A percentile compares a stretch with the other conserved stretches of the same genome.
Conservation (phyloP, 2,888 invertebrate species). For the Leptogaster cylindrica region DNA sequence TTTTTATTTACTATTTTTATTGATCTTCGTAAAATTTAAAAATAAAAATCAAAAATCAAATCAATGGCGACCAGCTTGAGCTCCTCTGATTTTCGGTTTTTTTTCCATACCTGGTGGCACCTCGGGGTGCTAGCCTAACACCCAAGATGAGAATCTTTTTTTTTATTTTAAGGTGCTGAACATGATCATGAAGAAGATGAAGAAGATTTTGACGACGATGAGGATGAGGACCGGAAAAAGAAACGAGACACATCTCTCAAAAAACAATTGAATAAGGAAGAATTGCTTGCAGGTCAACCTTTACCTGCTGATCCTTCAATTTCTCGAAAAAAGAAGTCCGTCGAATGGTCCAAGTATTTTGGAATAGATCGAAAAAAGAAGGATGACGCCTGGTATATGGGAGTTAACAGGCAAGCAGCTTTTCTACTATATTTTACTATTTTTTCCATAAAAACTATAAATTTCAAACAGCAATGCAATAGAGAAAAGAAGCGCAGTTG, state of each 20-base stretch:
- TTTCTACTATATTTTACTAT: background rate
- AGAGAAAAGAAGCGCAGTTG: slow-evolving; percentile 57
- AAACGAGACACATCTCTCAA: slow-evolving; percentile 56
- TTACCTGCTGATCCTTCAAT: slow-evolving; percentile 63
- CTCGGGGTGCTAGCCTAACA: too few relatives aligned
- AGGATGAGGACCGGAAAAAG: slow-evolving; percentile 62
- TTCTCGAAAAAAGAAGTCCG: slow-evolving; percentile 75
- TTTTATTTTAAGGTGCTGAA: too few relatives aligned
- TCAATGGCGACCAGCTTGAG: too few relatives aligned
- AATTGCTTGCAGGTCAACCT: slow-evolving; percentile 51
- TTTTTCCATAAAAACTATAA: background rate
- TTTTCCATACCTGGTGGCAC: too few relatives aligned
- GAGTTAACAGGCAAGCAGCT: slow-evolving; percentile 53
- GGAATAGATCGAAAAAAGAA: slow-evolving; percentile 82
- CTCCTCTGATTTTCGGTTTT: too few relatives aligned
- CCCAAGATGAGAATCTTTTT: too few relatives aligned
- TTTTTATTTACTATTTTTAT: too few relatives aligned
- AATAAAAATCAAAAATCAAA: too few relatives aligned
- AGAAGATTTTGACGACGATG: slow-evolving; percentile 53
- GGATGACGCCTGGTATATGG: slow-evolving; percentile 58
- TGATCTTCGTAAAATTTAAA: too few relatives aligned
- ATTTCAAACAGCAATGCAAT: background rate
- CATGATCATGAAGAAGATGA: slow-evolving; percentile 59
- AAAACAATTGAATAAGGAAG: slow-evolving; percentile 52
- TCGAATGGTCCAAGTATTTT: slow-evolving; percentile 88